These are phyloP conservation scores for Siniperca chuatsi DNA, from an alignment of 2,113 vertebrate species.

Conservation along the genomic window DNA sequence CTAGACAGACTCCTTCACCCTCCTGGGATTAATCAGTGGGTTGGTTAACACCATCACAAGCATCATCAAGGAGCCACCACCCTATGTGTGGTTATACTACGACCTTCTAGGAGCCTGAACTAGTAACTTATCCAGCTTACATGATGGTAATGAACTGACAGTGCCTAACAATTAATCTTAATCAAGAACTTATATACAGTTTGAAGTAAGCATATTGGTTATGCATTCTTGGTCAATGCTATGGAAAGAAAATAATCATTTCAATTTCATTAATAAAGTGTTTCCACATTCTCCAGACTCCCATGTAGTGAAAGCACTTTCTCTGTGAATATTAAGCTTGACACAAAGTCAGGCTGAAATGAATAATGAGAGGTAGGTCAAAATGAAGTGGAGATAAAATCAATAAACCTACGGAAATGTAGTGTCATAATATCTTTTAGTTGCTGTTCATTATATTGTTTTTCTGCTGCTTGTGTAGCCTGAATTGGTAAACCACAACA, in stretches of 20 bases:
- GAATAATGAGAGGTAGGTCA: not conserved
- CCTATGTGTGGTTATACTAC: not conserved
- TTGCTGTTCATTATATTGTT: not conserved
- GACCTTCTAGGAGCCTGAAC: not conserved
- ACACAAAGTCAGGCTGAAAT: conserved; percentile 10
- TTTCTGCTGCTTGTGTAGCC: not conserved
- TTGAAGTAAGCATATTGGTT: not conserved
- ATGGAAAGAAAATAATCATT: not conserved
- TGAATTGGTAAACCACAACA: not conserved
- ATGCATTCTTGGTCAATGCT: not conserved
- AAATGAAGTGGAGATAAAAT: conserved; percentile 1
- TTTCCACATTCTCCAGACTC: not conserved
- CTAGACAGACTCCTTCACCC: not conserved
- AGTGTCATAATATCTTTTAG: not conserved
- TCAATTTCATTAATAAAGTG: not conserved
- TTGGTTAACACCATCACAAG: not conserved
- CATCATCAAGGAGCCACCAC: not conserved
- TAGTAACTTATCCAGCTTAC: not conserved
- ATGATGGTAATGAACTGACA: not conserved
- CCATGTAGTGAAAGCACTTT: not conserved
- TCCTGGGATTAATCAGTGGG: not conserved
- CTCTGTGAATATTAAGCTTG: conserved; percentile 1
- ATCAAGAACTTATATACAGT: not conserved
- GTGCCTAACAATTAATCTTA: not conserved
- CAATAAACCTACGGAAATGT: not conserved